Base-by-base conservation (phyloP, 2,797 vertebrate genomes). In the Sphenopsis melanotis region DNA sequence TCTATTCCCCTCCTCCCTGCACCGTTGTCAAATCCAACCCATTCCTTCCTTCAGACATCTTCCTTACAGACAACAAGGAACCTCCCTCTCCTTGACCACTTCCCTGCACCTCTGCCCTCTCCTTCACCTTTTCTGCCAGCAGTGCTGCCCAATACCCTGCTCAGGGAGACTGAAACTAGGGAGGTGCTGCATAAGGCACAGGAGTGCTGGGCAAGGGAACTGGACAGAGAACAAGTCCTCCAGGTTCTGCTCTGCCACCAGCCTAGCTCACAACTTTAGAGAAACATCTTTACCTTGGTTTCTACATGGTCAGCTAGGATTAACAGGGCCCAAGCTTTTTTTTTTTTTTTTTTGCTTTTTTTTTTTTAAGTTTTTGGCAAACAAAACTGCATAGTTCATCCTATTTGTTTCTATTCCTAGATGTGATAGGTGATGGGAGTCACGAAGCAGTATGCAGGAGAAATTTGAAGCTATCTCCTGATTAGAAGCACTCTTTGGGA, bases 11-110 rank as follows among this genome's bases (percentile, higher is more conserved):
- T 63, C 39, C 64, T 71, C 20, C 30, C 21, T 4, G 4, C 27
- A 23, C 5, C 0, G 0, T 13, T 66, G 11, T 41, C 57, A 94
- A 74, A 93, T 15, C 9, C 5, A 3, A 2, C 20, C 30, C 27
- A 10, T 56, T 92, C n/a, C 55, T 63, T 92, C 42, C 36, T 44
- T 63, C 11, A 75, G 39, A 29, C 4, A 32, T 15, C 63, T 72
- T 52, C 63, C 39, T 74, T 81, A 63, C 9, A 29, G 32, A 65
- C 34, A 75, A 14, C 22, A 79, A 37, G 26, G 23, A 66, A 7
- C 18, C 7, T 42, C 37, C 12, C 27, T 53, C 42, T 72, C 27
- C 30, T 47, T 52, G 29, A 46, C 29, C 26, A 24, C 36, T 63
- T 76, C n/a, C 46, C 66, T 60, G n/a, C 10, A 39, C 41, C 19